Evolutionary conservation across 2,888 invertebrate species (phyloP).

Genomic region (Chloromyia formosa): DNA sequence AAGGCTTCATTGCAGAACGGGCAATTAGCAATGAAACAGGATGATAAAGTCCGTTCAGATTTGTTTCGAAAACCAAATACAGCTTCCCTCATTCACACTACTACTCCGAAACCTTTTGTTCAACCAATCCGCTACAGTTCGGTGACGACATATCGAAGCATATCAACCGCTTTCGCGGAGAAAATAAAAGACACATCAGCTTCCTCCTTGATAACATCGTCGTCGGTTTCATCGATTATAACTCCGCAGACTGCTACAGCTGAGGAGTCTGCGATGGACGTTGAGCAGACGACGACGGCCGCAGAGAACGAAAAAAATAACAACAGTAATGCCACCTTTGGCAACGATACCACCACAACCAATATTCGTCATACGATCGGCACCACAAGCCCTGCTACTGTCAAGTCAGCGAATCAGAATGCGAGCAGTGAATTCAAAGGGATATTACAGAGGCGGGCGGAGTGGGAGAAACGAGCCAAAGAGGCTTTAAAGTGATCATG

Average conservation of each 20-base stretch:
- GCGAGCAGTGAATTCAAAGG: constrained; percentile 68
- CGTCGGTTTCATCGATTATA: constrained; percentile 47
- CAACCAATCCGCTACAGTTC: constrained; percentile 45
- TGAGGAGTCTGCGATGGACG: neutral
- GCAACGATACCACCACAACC: constrained; percentile 47
- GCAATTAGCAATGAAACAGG: neutral
- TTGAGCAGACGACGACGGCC: constrained; percentile 41
- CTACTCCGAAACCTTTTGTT: constrained; percentile 48
- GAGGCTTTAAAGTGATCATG: constrained; percentile 65
- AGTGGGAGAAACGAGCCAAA: constrained; percentile 81
- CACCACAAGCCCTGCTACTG: constrained; percentile 42
- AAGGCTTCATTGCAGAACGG: constrained; percentile 17
- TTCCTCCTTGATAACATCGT: neutral
- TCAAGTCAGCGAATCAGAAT: constrained; percentile 49
- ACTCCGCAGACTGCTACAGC: constrained; percentile 49
- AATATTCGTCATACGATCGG: constrained; percentile 47
- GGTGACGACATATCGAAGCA: constrained; percentile 43
- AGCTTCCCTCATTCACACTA: constrained; percentile 11
- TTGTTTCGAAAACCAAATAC: constrained; percentile 3
- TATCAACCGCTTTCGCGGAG: constrained; percentile 41
- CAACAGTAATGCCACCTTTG: constrained; percentile 23
- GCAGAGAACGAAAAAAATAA: constrained; percentile 45
- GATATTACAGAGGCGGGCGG: constrained; percentile 77
- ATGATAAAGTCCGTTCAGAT: constrained; percentile 30
- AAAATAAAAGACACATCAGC: constrained; percentile 22